Evolutionary conservation across 1,140 invertebrate genomes (phyloP), one percentile per base, ranked within the genome.

Genomic region (Hyphantria cunea): DNA sequence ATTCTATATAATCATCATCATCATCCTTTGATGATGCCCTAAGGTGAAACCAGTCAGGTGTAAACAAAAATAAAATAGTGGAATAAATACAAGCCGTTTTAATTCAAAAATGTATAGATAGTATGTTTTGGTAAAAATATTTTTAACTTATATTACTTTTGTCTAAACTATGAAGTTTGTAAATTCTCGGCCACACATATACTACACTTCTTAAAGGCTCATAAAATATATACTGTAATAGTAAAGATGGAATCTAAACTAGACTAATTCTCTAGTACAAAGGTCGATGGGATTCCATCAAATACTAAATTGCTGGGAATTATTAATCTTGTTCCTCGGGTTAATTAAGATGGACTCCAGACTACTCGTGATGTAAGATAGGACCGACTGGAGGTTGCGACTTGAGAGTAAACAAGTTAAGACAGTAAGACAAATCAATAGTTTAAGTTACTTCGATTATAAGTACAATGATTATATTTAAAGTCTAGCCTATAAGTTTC

Each of bases 241-340:
- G 34, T 37, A 12, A 44, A 12, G 12, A 1, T 10, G 44, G 12
- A 32, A 10, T 12, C 10, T 58, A 9, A 9, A 10, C 25, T 31
- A 17, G 33, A 34, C 34, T 33, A 14, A n/a, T 25, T n/a, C 49
- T 39, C n/a, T 31, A 4, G 44, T 41, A 60, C 37, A 60, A 60
- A 41, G 51, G 37, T 54, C 37, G 49, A 56, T 45, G 53, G 54
- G 53, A 66, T 66, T 62, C 63, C 59, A 62, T 59, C 48, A 47
- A 49, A 45, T 66, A 55, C 68, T 70, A 65, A 70, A 70, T 70
- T 65, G 44, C 50, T 66, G 59, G 54, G 64, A 70, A 70, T 70
- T 66, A 70, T 66, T 70, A 70, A 66, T 63, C 54, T 64, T 54
- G 54, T 52, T 66, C 64, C 39, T 17, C 53, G 68, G 53, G 64